Evolutionary conservation across 2,113 vertebrate species (phyloP).

Genomic region (Lipotes vexillifer): DNA sequence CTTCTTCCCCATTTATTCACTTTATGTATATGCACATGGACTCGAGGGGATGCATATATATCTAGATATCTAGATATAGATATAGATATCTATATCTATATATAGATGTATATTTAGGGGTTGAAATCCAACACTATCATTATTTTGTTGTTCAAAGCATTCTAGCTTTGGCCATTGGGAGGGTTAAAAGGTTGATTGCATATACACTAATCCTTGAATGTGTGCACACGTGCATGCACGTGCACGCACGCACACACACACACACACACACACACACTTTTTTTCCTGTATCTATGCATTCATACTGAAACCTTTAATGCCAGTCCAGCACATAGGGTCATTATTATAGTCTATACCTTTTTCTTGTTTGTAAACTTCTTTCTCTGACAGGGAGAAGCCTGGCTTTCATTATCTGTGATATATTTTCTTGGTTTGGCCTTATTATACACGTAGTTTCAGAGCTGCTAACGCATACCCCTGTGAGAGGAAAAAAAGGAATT

Average conservation of each 20-base stretch:
- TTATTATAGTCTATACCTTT: not conserved
- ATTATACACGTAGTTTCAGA: not conserved
- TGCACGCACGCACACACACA: not conserved
- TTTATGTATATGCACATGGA: not conserved
- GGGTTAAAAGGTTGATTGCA: not conserved
- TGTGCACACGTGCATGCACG: rapidly evolving
- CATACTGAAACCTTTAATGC: too few species aligned
- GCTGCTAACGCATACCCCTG: too few species aligned
- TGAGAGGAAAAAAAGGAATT: not conserved
- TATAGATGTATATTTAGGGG: not conserved
- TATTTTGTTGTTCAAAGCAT: not conserved
- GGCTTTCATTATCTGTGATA: not conserved
- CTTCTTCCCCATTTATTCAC: not conserved
- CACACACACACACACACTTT: too few species aligned
- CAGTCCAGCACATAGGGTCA: too few species aligned
- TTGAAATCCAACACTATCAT: not conserved
- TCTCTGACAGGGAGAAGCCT: not conserved
- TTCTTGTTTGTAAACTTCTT: not conserved
- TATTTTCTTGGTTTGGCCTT: not conserved
- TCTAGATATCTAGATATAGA: too few species aligned
- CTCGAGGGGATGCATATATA: not conserved
- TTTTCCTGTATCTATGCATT: too few species aligned
- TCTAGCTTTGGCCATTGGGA: not conserved
- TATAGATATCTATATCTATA: not conserved
- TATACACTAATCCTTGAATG: not conserved